Base-by-base conservation (phyloP, 2,113 vertebrate genomes). In the Acrocephalus arundinaceus region DNA sequence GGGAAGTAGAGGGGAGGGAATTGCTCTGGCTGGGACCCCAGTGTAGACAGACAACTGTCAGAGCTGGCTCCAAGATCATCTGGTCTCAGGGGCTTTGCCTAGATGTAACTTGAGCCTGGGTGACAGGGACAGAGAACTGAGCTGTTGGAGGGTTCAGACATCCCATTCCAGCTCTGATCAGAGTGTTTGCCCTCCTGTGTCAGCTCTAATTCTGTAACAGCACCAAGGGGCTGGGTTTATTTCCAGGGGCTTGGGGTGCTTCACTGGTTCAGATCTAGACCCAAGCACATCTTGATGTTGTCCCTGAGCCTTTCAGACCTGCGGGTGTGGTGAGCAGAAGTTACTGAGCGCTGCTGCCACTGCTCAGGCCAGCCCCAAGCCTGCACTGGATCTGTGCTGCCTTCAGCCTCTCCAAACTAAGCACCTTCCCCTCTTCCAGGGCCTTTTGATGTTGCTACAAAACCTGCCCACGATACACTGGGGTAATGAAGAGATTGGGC, bases 391-490 rank as follows among this genome's bases (percentile, higher is more conserved):
- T 8, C 61, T 13, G 9, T 15, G 1, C 35, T 43, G 46, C 68
- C 54, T 63, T 66, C 46, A 30, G 0, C 15, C 12, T 7, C 43
- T 65, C 49, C 24, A 51, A n/a, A 51, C 28, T 70, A 6, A 94
- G 28, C 68, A 33, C 41, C 62, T 79, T 87, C 74, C 89, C 89
- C 62, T 91, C 61, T 97, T 97, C 19, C 97, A 99, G 99, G 99
- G 98, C 85, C 99, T 99, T 68, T 98, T 99, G 54, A 99, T 99
- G 98, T 98, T 99, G 91, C 98, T 99, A 58, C 99, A 99, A 96
- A 99, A 99, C 97, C 98, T 99, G 70, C 99, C 99, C 39, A 99
- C 99, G 10, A 99, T 99, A 97, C 99, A 99, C 97, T 99, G 99
- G 99, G 99, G 99, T 41, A 99, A 99, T 2, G 99, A 99, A 93